Percentiles rank a stretch among this genome's conserved stretches.
phyloP scores from a whole-genome alignment of 2,888 invertebrate species.

The Drosophila prolongata region DNA sequence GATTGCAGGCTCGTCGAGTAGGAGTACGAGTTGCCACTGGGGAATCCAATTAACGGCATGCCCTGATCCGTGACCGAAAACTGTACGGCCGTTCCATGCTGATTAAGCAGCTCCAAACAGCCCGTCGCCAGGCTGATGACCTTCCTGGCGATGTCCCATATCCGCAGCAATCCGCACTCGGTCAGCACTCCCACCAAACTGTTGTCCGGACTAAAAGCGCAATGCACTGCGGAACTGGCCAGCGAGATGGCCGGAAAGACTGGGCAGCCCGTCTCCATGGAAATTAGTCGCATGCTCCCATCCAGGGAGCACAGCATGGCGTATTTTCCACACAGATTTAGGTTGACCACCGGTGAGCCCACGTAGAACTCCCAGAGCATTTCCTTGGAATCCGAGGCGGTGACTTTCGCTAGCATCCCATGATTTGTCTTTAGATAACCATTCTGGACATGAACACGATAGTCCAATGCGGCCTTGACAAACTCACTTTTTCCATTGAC shows the following conservation, averaged over 20 bases:
- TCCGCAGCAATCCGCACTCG: constrained; percentile 82
- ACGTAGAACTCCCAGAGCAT: constrained; percentile 90
- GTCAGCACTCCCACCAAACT: constrained; percentile 83
- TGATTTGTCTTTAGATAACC: constrained; percentile 86
- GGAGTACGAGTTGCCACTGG: constrained; percentile 93
- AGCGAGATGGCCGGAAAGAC: constrained; percentile 82
- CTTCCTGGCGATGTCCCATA: constrained; percentile 81
- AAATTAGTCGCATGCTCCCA: constrained; percentile 81
- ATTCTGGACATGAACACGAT: constrained; percentile 85
- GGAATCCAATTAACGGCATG: constrained; percentile 92
- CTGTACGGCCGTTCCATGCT: constrained; percentile 86
- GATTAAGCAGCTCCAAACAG: constrained; percentile 81
- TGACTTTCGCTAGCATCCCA: constrained; percentile 86
- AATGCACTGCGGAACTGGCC: constrained; percentile 80
- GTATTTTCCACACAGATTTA: constrained; percentile 82
- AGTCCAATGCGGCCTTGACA: constrained; percentile 84
- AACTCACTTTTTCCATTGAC: constrained; percentile 77
- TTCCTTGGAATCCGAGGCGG: constrained; percentile 83
- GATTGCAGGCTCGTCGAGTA: constrained; percentile 91
- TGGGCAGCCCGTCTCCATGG: constrained; percentile 79
- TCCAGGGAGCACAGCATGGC: constrained; percentile 83
- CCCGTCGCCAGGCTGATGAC: constrained; percentile 75
- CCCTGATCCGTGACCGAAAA: constrained; percentile 88
- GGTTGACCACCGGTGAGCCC: constrained; percentile 83
- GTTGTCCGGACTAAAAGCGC: constrained; percentile 83